These are phyloP conservation scores for Pangasius djambal DNA, from an alignment of 2,797 vertebrate genomes.

Conservation along the genomic window DNA sequence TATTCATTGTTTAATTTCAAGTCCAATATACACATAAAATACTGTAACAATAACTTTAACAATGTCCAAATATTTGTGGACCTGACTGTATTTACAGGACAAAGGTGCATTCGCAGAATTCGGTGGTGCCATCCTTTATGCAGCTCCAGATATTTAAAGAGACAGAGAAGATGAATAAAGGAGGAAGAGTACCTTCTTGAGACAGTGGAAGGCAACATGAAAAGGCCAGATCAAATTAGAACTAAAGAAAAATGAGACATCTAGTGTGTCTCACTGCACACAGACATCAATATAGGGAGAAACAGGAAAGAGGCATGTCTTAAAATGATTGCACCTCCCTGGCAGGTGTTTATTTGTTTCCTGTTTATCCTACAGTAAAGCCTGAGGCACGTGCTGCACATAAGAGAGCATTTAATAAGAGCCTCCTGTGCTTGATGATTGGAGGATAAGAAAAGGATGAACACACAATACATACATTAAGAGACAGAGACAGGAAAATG, in stretches of 20 bases:
- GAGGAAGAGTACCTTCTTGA: neutral
- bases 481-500: conserved; percentile 17
- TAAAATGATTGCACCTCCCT: conserved; percentile 37
- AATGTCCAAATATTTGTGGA: neutral
- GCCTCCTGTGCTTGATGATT: conserved; percentile 36
- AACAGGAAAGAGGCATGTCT: conserved; percentile 28
- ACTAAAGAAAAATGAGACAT: neutral
- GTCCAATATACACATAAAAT: neutral
- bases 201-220: neutral
- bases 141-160: neutral
- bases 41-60: no score
- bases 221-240: neutral
- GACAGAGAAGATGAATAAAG: neutral
- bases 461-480: conserved; percentile 33
- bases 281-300: neutral
- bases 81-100: neutral
- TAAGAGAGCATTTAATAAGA: conserved; percentile 33
- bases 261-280: neutral
- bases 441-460: conserved; percentile 24
- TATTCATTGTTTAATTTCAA: neutral
- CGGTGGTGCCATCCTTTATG: neutral
- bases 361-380: conserved; percentile 48
- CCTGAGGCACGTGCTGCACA: conserved; percentile 36
- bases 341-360: conserved; percentile 46
- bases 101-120: neutral